These are phyloP conservation scores for Actias luna DNA, from an alignment of 2,888 invertebrate species.

Conservation along the genomic window DNA sequence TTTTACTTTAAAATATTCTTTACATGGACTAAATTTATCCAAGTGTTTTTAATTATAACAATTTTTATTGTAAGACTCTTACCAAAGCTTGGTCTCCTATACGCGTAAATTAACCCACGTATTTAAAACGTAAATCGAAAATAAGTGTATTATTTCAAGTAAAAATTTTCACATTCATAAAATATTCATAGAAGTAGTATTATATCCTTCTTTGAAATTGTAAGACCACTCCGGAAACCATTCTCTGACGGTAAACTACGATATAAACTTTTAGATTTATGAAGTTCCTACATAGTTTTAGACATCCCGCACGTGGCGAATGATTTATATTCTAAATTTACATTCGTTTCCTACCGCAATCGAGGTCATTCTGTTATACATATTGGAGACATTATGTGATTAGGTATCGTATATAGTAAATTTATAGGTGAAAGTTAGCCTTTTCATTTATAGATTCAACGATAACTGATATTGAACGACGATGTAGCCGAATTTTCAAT, in stretches of 20 bases:
- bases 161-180: conserved; percentile 6
- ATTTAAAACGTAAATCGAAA: background rate
- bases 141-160: conserved; percentile 1
- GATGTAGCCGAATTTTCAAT: no score
- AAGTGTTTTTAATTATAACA: no score
- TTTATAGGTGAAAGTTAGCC: background rate
- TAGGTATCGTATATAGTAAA: background rate
- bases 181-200: background rate
- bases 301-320: conserved; percentile 46
- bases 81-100: no score
- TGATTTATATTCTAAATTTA: conserved; percentile 50
- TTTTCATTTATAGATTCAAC: no score
- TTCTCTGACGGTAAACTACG: conserved; percentile 55
- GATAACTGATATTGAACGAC: no score
- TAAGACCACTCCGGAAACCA: conserved; percentile 51
- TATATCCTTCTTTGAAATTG: conserved; percentile 43
- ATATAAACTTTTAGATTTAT: conserved; percentile 65
- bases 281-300: conserved; percentile 44
- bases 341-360: conserved; percentile 48
- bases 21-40: no score
- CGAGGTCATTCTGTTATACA: conserved; percentile 35
- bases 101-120: no score
- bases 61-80: no score
- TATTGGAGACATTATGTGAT: conserved; percentile 29
- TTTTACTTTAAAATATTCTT: no score